Evolutionary conservation across 1,140 invertebrate species (phyloP), one percentile per base, ranked within the genome.

Genomic region (Musca domestica): DNA sequence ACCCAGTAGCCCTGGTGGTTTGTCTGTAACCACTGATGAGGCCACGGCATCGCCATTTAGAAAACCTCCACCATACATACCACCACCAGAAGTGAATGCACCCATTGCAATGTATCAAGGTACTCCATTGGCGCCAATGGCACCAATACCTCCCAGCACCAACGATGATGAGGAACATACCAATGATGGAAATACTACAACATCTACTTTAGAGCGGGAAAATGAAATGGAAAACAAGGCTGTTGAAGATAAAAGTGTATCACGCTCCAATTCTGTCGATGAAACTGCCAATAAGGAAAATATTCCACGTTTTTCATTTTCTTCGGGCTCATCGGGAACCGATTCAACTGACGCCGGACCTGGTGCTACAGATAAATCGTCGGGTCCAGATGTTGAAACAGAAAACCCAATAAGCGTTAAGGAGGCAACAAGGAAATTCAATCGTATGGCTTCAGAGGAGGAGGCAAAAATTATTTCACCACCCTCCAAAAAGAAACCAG

Each of bases 341-440:
- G 34, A 41, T 41, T 80, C 77, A 41, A 30, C 23, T 34, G 63
- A 66, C 1, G 72, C 73, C 12, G 75, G 75, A 12, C 75, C 73
- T 65, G 73, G 72, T 12, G 66, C 68, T 22, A 56, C 67, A 30
- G 73, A 76, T 1, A 73, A 74, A 68, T 46, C 65, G 0, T 71
- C 72, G 22, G 70, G 67, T 25, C 30, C 69, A 1, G 76, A 73
- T 46, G 52, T 48, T 27, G 76, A 78, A 9, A 47, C 51, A 22
- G 83, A 83, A 30, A 85, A 86, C 70, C 85, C 90, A 72, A 88
- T 95, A 69, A 95, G 93, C 71, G 94, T 98, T 3, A 94, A 93
- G 78, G 95, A 98, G 81, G 86, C 93, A 70, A 95, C 92, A 75
- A 90, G 95, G 84, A 94, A 94, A 80, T 95, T 97, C 81, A 95